Evolutionary conservation across 2,797 vertebrate species (phyloP), one percentile per base, ranked within the genome.

Genomic region (Cirrhinus molitorella): DNA sequence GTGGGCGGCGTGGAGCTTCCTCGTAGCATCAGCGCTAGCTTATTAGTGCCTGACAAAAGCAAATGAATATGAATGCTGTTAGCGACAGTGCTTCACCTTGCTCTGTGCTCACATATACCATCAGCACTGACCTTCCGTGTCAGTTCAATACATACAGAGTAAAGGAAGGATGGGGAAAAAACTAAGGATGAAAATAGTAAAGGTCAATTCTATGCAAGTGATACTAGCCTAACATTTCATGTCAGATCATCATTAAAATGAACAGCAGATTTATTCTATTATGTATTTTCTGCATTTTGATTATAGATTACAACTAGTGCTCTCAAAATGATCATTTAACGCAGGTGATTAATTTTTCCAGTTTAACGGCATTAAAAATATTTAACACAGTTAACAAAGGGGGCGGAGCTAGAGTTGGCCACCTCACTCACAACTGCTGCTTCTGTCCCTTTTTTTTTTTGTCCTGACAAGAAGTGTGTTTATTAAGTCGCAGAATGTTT

Each of bases 61-160:
- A 85, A 86, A 88, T 85, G 59, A 88, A 85, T 87, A 86, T 85
- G 73, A 85, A 88, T 88, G 71, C 23, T 78, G 77, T 77, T 80
- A 80, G 75, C 12, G 21, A 31, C 51, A 65, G 25, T 7, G 73
- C 51, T 74, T 77, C 51, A 80, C 80, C 80, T 82, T 74, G 14
- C 61, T 66, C 13, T 67, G 61, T 37, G 55, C 13, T 31, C 55
- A 34, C 17, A 66, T 55, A 71, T 71, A 37, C 65, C 25, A 77
- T 34, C 16, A 83, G 16, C 55, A 40, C 28, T 86, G 83, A 88
- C 87, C 87, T 83, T 85, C 31, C 80, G 40, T 57, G 23, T 55
- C 49, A 57, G 51, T 70, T 55, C 28, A 43, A 40, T n/a, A 71
- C 25, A 79, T 45, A 70, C 6, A 57, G 21, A 79, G 49, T 51